Base-by-base conservation (phyloP, 2,113 vertebrate species). In the Plotosus lineatus region DNA sequence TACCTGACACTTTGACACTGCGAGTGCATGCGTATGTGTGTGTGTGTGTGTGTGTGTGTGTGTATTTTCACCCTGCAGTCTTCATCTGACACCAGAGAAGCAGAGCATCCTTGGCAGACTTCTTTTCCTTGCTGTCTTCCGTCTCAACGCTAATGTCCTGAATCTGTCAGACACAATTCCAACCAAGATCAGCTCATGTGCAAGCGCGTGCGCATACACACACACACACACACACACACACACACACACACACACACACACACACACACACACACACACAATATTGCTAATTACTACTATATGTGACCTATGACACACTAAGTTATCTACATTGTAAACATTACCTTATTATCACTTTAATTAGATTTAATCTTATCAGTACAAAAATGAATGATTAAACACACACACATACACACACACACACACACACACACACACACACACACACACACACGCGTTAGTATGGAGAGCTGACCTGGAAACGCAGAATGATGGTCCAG, bases 31-130 rank as follows among this genome's bases (percentile, higher is more conserved):
- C 14, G 7, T 26, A 6, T 19, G 21, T 46, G 65, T 42, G 51
- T 42, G 12, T 79, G n/a, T 69, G 36, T 79, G 38, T 56, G 17
- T 38, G 48, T 36, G 10, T 40, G 17, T 38, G 44, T 44, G 19
- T 23, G 46, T 28, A 1, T 15, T 81, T 94, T 95, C 85, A 99
- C 97, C 97, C 97, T 56, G 98, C 97, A 21, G 96, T 96, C 94
- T 99, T 99, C 98, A 99, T 99, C 94, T 99, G 98, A 91, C 98
- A 99, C 97, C 97, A 98, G 17, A 98, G 88, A 78, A 98, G 94
- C 91, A 98, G 88, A 1, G 97, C 97, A 74, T 98, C 97, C 92
- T 98, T 98, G 79, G 97, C 97, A 26, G 97, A 98, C 58, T 96
- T 95, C 90, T 96, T 98, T 90, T 98, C 97, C 80, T 98, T 98